A percentile compares a stretch with the other conserved stretches of the same genome.
phyloP scores from a whole-genome alignment of 2,888 invertebrate genomes.

The Thecophora atra region DNA sequence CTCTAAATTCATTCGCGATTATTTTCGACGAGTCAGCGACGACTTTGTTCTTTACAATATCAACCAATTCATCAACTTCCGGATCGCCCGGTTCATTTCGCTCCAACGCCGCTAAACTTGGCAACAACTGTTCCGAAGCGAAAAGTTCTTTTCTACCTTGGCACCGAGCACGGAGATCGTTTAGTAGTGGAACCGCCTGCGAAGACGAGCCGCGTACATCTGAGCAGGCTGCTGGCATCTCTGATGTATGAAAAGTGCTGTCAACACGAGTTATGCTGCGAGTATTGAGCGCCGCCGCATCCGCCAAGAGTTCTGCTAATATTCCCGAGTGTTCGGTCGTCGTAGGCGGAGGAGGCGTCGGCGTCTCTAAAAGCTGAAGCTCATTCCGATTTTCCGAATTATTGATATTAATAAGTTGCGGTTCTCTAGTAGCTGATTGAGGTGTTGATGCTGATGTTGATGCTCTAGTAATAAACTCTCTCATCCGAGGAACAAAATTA shows the following conservation, averaged over 20 bases:
- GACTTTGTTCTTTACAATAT: constrained; percentile 12
- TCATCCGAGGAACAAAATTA: background rate
- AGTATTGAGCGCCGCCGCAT: background rate
- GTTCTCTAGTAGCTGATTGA: constrained; percentile 42
- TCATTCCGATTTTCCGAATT: constrained; percentile 43
- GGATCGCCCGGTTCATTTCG: constrained; percentile 22
- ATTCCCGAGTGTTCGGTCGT: constrained; percentile 34
- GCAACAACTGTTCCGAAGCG: constrained; percentile 3
- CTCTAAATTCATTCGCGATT: background rate
- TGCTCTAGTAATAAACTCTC: constrained; percentile 11
- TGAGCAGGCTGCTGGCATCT: constrained; percentile 48
- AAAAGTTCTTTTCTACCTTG: constrained; percentile 27
- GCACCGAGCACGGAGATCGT: constrained; percentile 26
- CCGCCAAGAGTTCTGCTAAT: constrained; percentile 12
- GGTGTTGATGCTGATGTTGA: constrained; percentile 35
- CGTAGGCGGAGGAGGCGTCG: constrained; percentile 40
- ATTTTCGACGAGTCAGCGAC: background rate
- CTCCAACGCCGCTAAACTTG: constrained; percentile 13
- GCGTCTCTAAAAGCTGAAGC: constrained; percentile 7
- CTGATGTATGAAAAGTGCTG: constrained; percentile 20
- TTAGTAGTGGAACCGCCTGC: constrained; percentile 50
- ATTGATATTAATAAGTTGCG: constrained; percentile 46
- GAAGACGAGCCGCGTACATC: constrained; percentile 61
- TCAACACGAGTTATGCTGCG: constrained; percentile 6
- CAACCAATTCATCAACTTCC: constrained; percentile 35